Conservation (phyloP, 2,113 vertebrate species). For the Pseudorectes ferrugineus region DNA sequence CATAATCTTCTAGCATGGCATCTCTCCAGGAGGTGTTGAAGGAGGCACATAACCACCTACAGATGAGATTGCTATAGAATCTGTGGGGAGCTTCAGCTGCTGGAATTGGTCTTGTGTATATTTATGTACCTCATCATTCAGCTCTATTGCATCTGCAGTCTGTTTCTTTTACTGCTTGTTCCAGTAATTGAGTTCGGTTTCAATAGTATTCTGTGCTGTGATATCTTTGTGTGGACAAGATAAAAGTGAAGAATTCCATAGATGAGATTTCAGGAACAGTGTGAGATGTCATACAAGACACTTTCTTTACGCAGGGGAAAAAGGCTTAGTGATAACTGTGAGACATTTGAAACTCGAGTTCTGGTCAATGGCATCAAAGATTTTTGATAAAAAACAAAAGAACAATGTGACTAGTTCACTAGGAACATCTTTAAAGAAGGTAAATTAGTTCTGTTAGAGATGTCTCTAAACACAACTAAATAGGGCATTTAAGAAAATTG, state of each 20-base stretch:
- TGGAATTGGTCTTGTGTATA: neutral
- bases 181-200: neutral
- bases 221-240: neutral
- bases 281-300: neutral
- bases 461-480: neutral
- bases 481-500: neutral
- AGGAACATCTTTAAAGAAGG: neutral
- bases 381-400: neutral
- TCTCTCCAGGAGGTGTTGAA: neutral
- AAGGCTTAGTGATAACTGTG: neutral
- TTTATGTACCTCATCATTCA: neutral
- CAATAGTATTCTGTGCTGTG: neutral
- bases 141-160: neutral
- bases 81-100: neutral
- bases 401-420: neutral
- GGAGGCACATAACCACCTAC: neutral
- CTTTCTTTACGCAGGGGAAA: neutral
- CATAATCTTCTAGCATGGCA: neutral
- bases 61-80: neutral
- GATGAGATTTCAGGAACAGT: neutral
- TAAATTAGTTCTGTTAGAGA: neutral
- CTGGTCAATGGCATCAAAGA: neutral
- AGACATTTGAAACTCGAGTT: neutral
- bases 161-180: neutral
- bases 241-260: neutral